Conservation (phyloP, 2,888 invertebrate species). For the Opisthograptis luteolata region DNA sequence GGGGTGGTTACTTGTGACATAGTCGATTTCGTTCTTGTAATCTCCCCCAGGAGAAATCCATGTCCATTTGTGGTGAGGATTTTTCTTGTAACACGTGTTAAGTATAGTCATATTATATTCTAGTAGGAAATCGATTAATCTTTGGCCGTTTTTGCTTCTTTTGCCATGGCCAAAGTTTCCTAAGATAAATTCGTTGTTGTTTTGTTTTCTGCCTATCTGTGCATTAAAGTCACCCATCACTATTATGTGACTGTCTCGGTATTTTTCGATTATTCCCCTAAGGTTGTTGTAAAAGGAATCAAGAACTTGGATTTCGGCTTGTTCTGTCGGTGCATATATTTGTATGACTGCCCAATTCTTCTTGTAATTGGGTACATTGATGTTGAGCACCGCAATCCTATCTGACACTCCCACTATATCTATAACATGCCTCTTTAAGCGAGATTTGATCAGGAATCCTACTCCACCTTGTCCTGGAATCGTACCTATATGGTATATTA, state of each 20-base stretch:
- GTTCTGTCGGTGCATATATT: too few relatives aligned
- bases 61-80: not conserved
- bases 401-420: too few relatives aligned
- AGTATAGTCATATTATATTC: not conserved
- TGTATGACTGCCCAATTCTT: too few relatives aligned
- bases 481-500: too few relatives aligned
- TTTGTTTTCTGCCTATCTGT: not conserved
- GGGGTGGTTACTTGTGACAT: not conserved
- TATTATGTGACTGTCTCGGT: conserved; percentile 12
- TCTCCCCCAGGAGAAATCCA: not conserved
- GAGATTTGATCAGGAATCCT: too few relatives aligned
- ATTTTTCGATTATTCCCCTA: not conserved
- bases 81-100: not conserved
- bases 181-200: not conserved
- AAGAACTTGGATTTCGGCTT: too few relatives aligned
- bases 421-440: too few relatives aligned
- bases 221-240: conserved; percentile 5
- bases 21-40: conserved; percentile 15
- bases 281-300: too few relatives aligned
- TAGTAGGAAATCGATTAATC: not conserved
- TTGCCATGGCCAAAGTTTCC: not conserved
- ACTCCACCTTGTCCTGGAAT: too few relatives aligned
- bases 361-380: too few relatives aligned
- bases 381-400: too few relatives aligned
- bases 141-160: not conserved